A percentile compares a stretch with the other conserved stretches of the same genome.
These are phyloP conservation scores for Callorhinus ursinus DNA, from an alignment of 2,113 vertebrate species.

Conservation along the genomic window DNA sequence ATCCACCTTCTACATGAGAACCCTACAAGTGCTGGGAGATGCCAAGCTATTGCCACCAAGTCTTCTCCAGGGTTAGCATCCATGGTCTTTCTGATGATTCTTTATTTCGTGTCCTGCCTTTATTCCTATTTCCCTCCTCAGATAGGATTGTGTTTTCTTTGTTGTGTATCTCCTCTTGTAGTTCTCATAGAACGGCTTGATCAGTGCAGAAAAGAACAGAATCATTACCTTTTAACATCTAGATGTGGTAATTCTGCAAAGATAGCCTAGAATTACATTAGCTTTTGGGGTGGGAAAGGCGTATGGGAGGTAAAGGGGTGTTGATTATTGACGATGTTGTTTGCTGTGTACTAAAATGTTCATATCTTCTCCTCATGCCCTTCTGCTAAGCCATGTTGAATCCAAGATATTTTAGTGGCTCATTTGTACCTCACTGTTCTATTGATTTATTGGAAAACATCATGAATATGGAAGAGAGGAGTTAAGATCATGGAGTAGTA, in stretches of 20 bases:
- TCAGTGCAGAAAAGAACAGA: not conserved
- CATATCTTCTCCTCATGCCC: not conserved
- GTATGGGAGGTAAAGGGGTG: not conserved
- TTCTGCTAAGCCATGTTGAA: not conserved
- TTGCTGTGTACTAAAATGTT: not conserved
- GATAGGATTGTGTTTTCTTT: not conserved
- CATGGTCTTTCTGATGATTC: not conserved
- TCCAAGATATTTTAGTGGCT: not conserved
- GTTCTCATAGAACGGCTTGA: not conserved
- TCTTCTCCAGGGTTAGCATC: not conserved
- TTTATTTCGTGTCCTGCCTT: not conserved
- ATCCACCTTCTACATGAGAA: not conserved
- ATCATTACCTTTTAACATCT: not conserved
- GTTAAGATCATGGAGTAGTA: too few relatives aligned
- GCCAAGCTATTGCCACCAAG: not conserved
- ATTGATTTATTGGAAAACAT: not conserved
- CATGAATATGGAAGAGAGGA: not conserved
- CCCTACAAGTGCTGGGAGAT: not conserved
- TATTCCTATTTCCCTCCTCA: not conserved
- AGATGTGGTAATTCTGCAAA: not conserved
- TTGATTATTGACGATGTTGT: not conserved
- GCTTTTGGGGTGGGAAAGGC: not conserved
- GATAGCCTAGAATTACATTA: not conserved
- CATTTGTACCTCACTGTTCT: not conserved
- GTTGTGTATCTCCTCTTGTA: not conserved